phyloP scores from a whole-genome alignment of 2,888 invertebrate species.

The Gandaritis pyraliata region DNA sequence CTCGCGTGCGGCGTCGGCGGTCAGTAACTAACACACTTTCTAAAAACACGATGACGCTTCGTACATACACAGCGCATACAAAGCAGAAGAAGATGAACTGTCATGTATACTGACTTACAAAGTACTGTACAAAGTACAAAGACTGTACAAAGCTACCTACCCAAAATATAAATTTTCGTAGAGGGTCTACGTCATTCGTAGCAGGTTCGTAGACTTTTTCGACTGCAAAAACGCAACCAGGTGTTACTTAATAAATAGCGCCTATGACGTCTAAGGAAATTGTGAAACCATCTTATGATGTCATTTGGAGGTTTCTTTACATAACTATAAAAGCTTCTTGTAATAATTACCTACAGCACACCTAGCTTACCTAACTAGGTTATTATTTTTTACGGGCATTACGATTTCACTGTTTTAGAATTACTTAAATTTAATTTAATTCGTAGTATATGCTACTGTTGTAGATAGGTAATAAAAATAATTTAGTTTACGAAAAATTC shows the following conservation, averaged over 20 bases:
- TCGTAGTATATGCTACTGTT: not conserved
- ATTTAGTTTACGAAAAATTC: not conserved
- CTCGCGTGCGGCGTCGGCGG: constrained; percentile 87
- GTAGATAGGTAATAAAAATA: not conserved
- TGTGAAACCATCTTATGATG: not conserved
- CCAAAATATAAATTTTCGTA: no score
- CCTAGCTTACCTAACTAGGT: no score
- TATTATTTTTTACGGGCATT: not conserved
- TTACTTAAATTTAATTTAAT: no score
- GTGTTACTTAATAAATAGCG: constrained; percentile 28
- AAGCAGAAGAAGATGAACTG: no score
- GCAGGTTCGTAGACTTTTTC: constrained; percentile 4
- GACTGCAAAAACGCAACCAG: constrained; percentile 12
- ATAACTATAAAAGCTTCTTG: no score
- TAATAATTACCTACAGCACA: no score
- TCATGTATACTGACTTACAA: no score
- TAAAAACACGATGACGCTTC: no score
- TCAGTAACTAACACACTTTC: constrained; percentile 69
- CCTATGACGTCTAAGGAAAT: constrained; percentile 8
- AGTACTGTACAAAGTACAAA: no score
- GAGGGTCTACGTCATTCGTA: constrained; percentile 11
- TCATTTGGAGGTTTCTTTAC: no score
- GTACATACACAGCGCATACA: no score
- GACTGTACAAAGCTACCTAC: no score
- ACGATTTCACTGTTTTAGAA: not conserved